phyloP scores from a whole-genome alignment of 2,888 invertebrate genomes.

The Tridacna gigas region DNA sequence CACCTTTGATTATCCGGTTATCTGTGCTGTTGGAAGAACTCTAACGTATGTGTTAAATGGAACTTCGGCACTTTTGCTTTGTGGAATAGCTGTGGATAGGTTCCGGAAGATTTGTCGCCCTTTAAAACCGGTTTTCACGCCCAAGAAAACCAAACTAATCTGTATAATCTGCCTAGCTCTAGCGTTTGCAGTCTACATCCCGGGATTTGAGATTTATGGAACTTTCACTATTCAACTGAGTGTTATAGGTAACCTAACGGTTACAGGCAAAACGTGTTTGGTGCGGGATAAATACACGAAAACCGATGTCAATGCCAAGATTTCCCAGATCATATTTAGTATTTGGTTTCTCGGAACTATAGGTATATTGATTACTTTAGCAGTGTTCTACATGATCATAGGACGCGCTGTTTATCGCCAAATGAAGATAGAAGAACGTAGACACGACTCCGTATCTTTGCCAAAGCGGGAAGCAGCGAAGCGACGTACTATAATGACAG shows the following conservation, averaged over 20 bases:
- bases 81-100: constrained; percentile 65
- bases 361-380: constrained; percentile 43
- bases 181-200: constrained; percentile 61
- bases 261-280: constrained; percentile 51
- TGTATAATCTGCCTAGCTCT: constrained; percentile 47
- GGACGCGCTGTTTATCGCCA: constrained; percentile 52
- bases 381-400: constrained; percentile 54
- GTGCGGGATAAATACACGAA: constrained; percentile 43
- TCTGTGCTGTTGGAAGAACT: constrained; percentile 48
- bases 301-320: constrained; percentile 25
- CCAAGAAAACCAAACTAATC: constrained; percentile 54
- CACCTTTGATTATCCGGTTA: constrained; percentile 47
- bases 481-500: constrained; percentile 13
- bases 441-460: constrained; percentile 49
- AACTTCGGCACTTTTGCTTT: constrained; percentile 55
- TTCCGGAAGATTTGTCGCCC: constrained; percentile 67
- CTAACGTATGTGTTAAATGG: constrained; percentile 59
- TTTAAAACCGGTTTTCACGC: constrained; percentile 63
- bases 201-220: constrained; percentile 62
- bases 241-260: not conserved
- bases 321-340: constrained; percentile 28
- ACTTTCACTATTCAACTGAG: constrained; percentile 47
- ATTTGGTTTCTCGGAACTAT: constrained; percentile 57
- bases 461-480: constrained; percentile 1
- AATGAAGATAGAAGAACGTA: constrained; percentile 51